A percentile compares a stretch with the other conserved stretches of the same genome.
Evolutionary conservation across 2,888 invertebrate genomes (phyloP).

Genomic region (Trilocha varians): DNA sequence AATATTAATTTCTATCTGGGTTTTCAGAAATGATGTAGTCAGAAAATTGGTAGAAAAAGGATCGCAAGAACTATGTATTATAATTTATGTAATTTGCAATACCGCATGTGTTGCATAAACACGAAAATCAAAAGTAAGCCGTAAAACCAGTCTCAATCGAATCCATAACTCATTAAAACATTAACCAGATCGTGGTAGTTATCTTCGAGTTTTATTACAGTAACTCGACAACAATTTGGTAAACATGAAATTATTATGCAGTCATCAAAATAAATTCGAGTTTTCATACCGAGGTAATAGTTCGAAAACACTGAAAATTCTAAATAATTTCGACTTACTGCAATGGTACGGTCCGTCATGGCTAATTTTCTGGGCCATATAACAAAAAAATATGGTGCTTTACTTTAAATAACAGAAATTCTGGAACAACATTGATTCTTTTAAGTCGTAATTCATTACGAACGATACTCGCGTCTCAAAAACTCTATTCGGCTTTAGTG

Average conservation of each 20-base stretch:
- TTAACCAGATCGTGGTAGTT: too few relatives aligned
- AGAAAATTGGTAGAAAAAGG: too few relatives aligned
- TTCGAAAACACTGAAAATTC: neutral
- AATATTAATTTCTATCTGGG: too few relatives aligned
- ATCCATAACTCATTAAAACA: too few relatives aligned
- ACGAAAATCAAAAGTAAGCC: neutral
- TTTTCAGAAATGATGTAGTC: too few relatives aligned
- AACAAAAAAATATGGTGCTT: neutral
- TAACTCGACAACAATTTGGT: neutral
- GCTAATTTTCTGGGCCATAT: slow-evolving; percentile 6
- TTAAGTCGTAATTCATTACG: slow-evolving; percentile 15
- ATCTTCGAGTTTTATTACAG: neutral
- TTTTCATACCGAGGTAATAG: slow-evolving; percentile 2
- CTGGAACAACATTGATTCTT: slow-evolving; percentile 2
- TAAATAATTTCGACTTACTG: slow-evolving; percentile 35
- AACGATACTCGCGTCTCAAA: slow-evolving; percentile 22
- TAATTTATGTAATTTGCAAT: too few relatives aligned
- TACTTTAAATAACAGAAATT: neutral
- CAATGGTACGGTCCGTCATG: slow-evolving; percentile 55
- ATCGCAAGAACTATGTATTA: too few relatives aligned
- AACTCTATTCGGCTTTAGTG: slow-evolving; percentile 8
- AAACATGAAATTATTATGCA: neutral
- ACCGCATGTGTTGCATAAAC: neutral
- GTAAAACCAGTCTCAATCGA: too few relatives aligned
- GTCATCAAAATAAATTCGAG: neutral